Evolutionary conservation across 2,797 vertebrate species (phyloP), one percentile per base, ranked within the genome.

Genomic region (Pterois miles): DNA sequence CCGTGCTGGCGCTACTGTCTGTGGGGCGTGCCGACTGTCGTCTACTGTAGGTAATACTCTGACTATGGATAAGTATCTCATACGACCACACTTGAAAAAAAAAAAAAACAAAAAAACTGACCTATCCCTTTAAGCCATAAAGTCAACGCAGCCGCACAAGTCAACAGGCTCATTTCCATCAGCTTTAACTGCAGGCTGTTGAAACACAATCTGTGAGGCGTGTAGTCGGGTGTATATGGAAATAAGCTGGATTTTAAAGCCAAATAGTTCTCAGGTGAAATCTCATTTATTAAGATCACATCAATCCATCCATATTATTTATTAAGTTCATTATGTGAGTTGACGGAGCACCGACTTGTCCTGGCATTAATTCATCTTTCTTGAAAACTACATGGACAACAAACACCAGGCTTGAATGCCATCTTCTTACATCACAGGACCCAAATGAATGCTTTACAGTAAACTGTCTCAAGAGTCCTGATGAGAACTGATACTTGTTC

Each of bases 201-300:
- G 4, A 65, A 70, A 22, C 22, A 48, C 20, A 62, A 56, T 52
- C n/a, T 56, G 54, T 8, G 59, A 12, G 10, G 18, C 36, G 25
- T 50, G 0, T 4, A 0, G 2, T 10, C 53, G 67, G 46, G 27
- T 31, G 46, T 33, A 48, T 31, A 65, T 60, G 62, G 16, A 80
- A 76, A 77, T 58, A 0, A 48, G 8, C 27, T 38, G 8, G 60
- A 77, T 74, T 31, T 68, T 16, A 58, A 53, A 74, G 31, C 10
- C 5, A 57, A 50, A 68, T 18, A 12, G 25, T n/a, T 34, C 10
- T 36, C 25, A 20, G 36, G 52, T 38, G 43, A 53, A 8, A 29
- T 34, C 14, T 27, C 2, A 0, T 20, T 65, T 18, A 23, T 29
- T 20, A 9, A 22, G 13, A 33, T n/a, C 18, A 62, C 36, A 25